These are phyloP conservation scores for Micromussa lordhowensis DNA, from an alignment of 92 coral and sea anemone species.

Conservation along the genomic window DNA sequence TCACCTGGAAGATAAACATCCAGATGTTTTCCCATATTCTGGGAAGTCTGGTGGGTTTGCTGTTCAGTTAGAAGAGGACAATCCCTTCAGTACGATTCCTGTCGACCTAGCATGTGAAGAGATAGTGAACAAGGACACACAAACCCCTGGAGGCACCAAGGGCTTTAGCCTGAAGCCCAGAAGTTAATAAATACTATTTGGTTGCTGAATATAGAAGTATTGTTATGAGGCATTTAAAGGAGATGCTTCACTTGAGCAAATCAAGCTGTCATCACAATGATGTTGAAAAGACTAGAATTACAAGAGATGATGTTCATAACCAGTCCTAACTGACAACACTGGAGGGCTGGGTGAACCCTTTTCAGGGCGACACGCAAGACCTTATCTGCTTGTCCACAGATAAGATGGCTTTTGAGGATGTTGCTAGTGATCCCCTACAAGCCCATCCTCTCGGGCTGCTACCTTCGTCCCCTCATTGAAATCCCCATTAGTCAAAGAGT, in stretches of 20 bases:
- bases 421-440: conserved; percentile 54
- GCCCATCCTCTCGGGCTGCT: neutral
- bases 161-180: conserved; percentile 37
- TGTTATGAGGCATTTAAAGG: conserved; percentile 10
- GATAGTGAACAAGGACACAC: no score
- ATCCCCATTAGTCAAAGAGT: neutral
- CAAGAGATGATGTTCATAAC: no score
- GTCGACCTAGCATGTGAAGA: neutral
- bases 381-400: no score
- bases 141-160: conserved; percentile 26
- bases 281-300: no score
- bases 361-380: no score
- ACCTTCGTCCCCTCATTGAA: neutral
- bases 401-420: neutral
- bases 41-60: no score
- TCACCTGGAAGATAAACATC: no score
- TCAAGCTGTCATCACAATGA: no score
- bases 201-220: neutral
- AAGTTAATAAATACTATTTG: neutral
- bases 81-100: neutral
- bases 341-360: no score
- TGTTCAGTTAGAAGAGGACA: conserved; percentile 2
- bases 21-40: no score
- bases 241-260: neutral
- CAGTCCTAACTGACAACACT: no score